Evolutionary conservation across 2,113 vertebrate genomes (phyloP), one percentile per base, ranked within the genome.

Genomic region (Baryphthengus martii): DNA sequence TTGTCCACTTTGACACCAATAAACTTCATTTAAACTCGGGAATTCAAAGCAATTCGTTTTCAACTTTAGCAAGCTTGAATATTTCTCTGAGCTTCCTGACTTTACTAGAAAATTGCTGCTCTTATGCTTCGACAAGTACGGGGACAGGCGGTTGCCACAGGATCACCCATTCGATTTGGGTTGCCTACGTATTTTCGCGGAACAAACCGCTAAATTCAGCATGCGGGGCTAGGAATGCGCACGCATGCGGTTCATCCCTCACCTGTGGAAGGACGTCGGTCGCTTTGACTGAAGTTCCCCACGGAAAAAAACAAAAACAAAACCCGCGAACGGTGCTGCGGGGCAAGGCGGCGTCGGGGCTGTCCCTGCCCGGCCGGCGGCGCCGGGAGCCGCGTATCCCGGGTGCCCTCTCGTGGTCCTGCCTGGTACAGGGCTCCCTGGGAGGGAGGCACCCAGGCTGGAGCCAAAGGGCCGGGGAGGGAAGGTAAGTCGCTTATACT

Each of bases 201-300:
- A 10, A 7, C 0, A 5, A 39, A 3, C 1, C 0, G 2, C 5
- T 6, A 44, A 3, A 33, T 72, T 53, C 0, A 67, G 47, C 52
- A 2, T 1, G 15, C 10, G 2, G 49, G 42, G 37, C 3, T 2
- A 21, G 3, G 33, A 13, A 12, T 1, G 52, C 2, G 8, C 10
- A 0, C 0, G 5, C 13, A 3, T 2, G 9, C 0, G 7, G 25
- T 1, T 5, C 52, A 13, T 4, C 33, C 29, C 49, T 17, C 26
- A 6, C 33, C 42, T 8, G 61, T 8, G 21, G n/a, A 29, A 82
- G 35, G 59, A 1, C 5, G 0, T 7, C 35, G 0, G 16, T 2
- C 6, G 1, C 45, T 11, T 5, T 3, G 37, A 13, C 7, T 4
- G 28, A 2, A 17, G 55, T 0, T 9, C 33, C 17, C 42, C 19